Base-by-base conservation (phyloP, 2,888 invertebrate species). In the Tachina grossa region DNA sequence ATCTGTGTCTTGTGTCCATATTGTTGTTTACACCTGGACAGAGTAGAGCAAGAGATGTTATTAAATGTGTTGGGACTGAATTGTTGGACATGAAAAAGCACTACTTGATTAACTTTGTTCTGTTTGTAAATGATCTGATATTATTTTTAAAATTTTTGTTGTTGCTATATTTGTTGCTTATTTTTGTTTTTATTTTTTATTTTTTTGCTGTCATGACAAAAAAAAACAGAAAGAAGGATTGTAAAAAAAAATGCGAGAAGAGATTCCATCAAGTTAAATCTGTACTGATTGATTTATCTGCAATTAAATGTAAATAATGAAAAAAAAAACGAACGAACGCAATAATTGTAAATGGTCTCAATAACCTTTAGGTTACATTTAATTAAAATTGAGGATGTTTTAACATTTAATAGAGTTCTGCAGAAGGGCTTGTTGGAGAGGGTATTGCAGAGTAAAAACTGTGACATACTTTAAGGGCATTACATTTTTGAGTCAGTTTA, bases 51-150 rank as follows among this genome's bases (percentile, higher is more conserved):
- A 22, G 41, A 59, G 41, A 49, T 59, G 49, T 51, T 59, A 19
- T 16, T 31, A 49, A 43, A 9, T 43, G 41, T 57, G 59, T 1
- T 49, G 19, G 13, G 13, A 57, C 68, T 68, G 11, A 68, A 66
- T 66, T 80, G 72, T 80, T 72, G 11, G 43, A 74, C 72, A 80
- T 51, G 43, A 74, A 66, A 71, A 66, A 80, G 57, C 57, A 74
- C 66, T 66, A 66, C 55, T 72, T 80, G 63, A 79, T 80, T 74
- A 65, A 80, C 31, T 74, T 74, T 16, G 31, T 66, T 74, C 49
- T 72, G 63, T 74, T 57, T 74, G 72, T 22, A 51, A 49, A 57
- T 65, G 39, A n/a, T 49, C 47, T 57, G 47, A 22, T 74, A 63
- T 61, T 63, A 45, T 71, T 45, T 47, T 31, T 39, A 10, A n/a